Conservation (phyloP, 2,113 vertebrate species). For the Nothoprocta pentlandii region DNA sequence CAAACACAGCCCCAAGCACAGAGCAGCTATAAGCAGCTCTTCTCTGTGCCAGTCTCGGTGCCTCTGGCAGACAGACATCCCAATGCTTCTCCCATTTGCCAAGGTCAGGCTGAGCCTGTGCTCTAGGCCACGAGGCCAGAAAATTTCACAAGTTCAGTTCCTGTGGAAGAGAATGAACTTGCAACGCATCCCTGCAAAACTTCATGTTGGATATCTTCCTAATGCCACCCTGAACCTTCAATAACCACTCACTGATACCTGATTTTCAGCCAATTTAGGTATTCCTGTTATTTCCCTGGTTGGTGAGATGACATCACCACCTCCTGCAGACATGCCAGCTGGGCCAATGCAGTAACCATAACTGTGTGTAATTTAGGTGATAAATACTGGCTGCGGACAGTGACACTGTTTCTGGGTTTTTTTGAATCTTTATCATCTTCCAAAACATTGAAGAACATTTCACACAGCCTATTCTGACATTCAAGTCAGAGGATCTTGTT, state of each 20-base stretch:
- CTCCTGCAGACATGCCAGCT: not conserved
- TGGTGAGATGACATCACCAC: not conserved
- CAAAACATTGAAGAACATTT: not conserved
- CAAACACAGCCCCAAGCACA: not conserved
- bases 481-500: not conserved
- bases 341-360: not conserved
- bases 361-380: not conserved
- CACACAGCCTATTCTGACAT: not conserved
- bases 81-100: not conserved
- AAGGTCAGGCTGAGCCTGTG: not conserved
- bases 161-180: not conserved
- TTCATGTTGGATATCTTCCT: not conserved
- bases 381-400: not conserved
- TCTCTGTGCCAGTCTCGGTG: not conserved
- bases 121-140: not conserved
- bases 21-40: not conserved
- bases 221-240: not conserved
- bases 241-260: not conserved
- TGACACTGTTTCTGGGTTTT: not conserved
- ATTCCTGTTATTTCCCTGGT: not conserved
- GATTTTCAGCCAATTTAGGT: not conserved
- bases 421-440: not conserved
- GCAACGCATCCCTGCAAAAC: not conserved
- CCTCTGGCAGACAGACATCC: not conserved
- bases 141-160: not conserved